Evolutionary conservation across 2,113 vertebrate genomes (phyloP), one percentile per base, ranked within the genome.

Genomic region (Pedionomus torquatus): DNA sequence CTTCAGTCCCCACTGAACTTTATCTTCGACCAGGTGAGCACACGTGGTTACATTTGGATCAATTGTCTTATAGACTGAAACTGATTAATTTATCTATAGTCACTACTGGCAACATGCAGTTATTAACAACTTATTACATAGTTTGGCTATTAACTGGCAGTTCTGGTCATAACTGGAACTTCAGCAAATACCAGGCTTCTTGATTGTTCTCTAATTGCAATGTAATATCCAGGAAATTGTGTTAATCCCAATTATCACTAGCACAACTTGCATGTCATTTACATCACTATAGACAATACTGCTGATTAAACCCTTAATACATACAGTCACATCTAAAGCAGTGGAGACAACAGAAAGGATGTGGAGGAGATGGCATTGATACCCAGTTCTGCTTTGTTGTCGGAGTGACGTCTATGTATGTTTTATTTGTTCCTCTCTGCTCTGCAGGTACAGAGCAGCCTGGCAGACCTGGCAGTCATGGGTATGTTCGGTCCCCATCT

Each of bases 401-500:
- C 41, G 63, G 35, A 74, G 24, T 52, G 41, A 49, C 39, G 4
- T 52, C 0, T 70, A 10, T 25, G 5, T 26, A 16, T 41, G 24
- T 57, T 80, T 48, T 20, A 5, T 51, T 80, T 89, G 7, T 26
- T 41, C 24, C 21, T 13, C 33, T 61, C 17, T 4, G 5, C 70
- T 51, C 60, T 64, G 8, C 61, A 98, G 99, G 98, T 82, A 25
- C 98, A 43, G 99, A 99, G 92, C 99, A 99, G 96, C 98, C 99
- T 18, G 98, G 98, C 68, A 98, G 99, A 60, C 99, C 99, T 3
- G 97, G 98, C 72, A 99, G 99, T 90, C 99, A 99, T 4, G 99
- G 99, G 39, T 99, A 99, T 3, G 98, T 99, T 79, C 99, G 99
- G 46, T 99, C 99, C 9, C 98, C 99, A 0, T 99, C 99, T 13